Evolutionary conservation across 2,113 vertebrate genomes (phyloP).

Genomic region (Etheostoma spectabile): DNA sequence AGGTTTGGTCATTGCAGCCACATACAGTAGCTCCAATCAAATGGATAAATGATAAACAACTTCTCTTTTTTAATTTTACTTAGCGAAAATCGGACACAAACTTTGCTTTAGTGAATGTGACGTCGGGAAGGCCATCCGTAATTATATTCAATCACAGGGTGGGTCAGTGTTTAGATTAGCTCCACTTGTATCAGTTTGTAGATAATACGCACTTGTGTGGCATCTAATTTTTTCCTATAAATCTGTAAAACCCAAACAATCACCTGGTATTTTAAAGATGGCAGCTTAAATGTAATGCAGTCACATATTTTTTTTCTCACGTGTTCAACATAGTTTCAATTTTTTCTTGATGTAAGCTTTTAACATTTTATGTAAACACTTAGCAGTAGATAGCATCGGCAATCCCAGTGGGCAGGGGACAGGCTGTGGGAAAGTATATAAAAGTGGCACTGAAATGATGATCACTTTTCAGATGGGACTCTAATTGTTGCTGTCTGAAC

Average conservation of each 20-base stretch:
- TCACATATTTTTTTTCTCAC: not conserved
- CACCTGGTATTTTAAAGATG: slow-evolving; percentile 30
- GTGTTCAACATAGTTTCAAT: slow-evolving; percentile 28
- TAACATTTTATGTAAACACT: slow-evolving; percentile 76
- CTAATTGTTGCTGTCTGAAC: slow-evolving; percentile 81
- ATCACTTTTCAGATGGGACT: slow-evolving; percentile 80
- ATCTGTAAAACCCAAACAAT: slow-evolving; percentile 32
- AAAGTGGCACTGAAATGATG: slow-evolving; percentile 78
- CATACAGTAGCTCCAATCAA: slow-evolving; percentile 35
- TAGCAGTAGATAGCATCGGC: slow-evolving; percentile 80
- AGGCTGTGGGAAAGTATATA: slow-evolving; percentile 87
- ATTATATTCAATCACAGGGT: slow-evolving; percentile 86
- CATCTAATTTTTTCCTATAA: slow-evolving; percentile 38
- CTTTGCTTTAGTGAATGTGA: slow-evolving; percentile 42
- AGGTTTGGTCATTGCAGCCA: slow-evolving; percentile 12
- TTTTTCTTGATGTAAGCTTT: slow-evolving; percentile 60
- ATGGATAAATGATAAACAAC: slow-evolving; percentile 27
- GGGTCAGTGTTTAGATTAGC: slow-evolving; percentile 84
- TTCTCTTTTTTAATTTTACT: slow-evolving; percentile 38
- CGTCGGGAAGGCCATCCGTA: slow-evolving; percentile 74
- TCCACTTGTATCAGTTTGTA: slow-evolving; percentile 80
- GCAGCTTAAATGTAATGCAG: not conserved
- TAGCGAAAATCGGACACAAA: slow-evolving; percentile 50
- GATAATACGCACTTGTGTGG: slow-evolving; percentile 72
- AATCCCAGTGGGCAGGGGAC: slow-evolving; percentile 77